Evolutionary conservation across 53 echinoderm and acorn worm genomes (phyloP).

Genomic region (Holothuria leucospilota): DNA sequence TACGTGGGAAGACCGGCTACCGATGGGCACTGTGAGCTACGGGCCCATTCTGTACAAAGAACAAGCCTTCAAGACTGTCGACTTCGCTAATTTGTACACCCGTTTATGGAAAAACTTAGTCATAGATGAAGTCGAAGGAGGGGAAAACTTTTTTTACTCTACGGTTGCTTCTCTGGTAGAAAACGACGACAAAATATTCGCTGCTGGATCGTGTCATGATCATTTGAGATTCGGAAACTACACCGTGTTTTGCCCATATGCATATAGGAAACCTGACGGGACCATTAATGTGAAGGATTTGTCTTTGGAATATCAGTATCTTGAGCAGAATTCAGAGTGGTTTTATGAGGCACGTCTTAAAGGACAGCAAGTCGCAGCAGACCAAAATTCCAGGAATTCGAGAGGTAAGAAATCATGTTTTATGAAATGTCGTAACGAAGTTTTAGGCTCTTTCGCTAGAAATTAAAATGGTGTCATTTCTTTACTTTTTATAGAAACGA

Average conservation of each 20-base stretch:
- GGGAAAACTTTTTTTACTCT: slow-evolving; percentile 88
- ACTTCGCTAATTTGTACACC: slow-evolving; percentile 88
- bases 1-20: slow-evolving; percentile 70
- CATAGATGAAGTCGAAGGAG: slow-evolving; percentile 72
- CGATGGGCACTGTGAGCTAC: slow-evolving; percentile 80
- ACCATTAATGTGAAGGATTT: slow-evolving; percentile 90
- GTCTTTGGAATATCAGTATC: slow-evolving; percentile 84
- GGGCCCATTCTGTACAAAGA: slow-evolving; percentile 81
- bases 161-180: slow-evolving; percentile 90
- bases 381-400: slow-evolving; percentile 36
- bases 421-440: background rate
- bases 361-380: slow-evolving; percentile 63
- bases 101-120: slow-evolving; percentile 81
- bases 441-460: too few species aligned
- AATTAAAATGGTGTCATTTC: too few species aligned
- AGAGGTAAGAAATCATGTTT: slow-evolving; percentile 62
- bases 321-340: slow-evolving; percentile 82
- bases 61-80: slow-evolving; percentile 83
- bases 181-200: slow-evolving; percentile 89
- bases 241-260: slow-evolving; percentile 86
- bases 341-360: slow-evolving; percentile 89
- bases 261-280: slow-evolving; percentile 77
- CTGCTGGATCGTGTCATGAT: slow-evolving; percentile 94
- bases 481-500: too few species aligned
- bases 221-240: slow-evolving; percentile 74